Percentiles rank a stretch among this genome's conserved stretches.
These are phyloP conservation scores for Drosophila micromelanica DNA, from an alignment of 1,140 invertebrate species.

Conservation along the genomic window DNA sequence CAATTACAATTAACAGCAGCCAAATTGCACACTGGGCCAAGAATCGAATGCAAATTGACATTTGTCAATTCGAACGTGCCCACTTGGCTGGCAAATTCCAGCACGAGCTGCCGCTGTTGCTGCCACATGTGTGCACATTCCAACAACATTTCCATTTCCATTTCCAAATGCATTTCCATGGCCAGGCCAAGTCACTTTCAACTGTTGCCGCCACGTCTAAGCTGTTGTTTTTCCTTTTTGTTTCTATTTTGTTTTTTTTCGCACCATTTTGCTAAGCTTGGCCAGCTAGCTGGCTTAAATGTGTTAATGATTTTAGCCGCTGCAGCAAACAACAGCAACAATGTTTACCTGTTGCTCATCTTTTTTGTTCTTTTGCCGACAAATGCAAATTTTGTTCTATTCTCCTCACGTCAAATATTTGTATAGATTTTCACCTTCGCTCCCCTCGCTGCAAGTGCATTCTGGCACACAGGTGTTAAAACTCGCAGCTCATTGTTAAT, in stretches of 20 bases:
- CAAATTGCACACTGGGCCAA: constrained; percentile 63
- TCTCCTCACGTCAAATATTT: constrained; percentile 77
- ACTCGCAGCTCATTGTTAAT: constrained; percentile 77
- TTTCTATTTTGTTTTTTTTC: constrained; percentile 35
- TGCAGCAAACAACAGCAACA: constrained; percentile 8
- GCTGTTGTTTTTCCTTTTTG: constrained; percentile 10
- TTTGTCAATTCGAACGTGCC: constrained; percentile 80
- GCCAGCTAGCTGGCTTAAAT: constrained; percentile 45
- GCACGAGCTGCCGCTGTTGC: constrained; percentile 17
- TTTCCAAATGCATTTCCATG: constrained; percentile 49
- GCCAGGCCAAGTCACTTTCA: constrained; percentile 43
- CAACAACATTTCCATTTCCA: constrained; percentile 35
- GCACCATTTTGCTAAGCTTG: constrained; percentile 56
- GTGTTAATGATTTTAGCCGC: constrained; percentile 69
- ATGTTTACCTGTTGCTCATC: constrained; percentile 42
- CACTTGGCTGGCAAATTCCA: constrained; percentile 28
- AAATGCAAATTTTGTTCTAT: constrained; percentile 79
- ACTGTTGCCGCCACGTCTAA: constrained; percentile 37
- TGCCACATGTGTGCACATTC: constrained; percentile 25
- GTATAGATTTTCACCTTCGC: constrained; percentile 66
- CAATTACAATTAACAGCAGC: constrained; percentile 66
- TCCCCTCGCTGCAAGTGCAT: constrained; percentile 57
- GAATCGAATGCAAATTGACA: constrained; percentile 81
- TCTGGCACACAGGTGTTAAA: constrained; percentile 79
- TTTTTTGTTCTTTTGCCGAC: constrained; percentile 76